phyloP scores from a whole-genome alignment of 2,888 invertebrate species.

The Microchrysa polita region DNA sequence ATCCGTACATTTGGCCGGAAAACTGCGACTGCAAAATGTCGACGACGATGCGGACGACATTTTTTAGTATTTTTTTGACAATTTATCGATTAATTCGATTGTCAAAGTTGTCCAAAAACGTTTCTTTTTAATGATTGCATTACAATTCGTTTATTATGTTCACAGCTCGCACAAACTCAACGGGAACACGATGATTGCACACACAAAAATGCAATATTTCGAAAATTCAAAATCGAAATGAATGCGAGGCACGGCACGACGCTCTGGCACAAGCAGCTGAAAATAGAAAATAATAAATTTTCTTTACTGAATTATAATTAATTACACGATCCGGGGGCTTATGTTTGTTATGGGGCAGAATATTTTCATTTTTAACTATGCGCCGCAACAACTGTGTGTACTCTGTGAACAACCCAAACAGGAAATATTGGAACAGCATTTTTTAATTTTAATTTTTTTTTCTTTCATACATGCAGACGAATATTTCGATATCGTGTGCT shows the following conservation, averaged over 20 bases:
- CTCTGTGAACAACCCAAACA: background rate
- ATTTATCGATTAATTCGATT: conserved; percentile 16
- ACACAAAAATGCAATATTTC: background rate
- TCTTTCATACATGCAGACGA: too few relatives aligned
- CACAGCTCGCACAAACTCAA: background rate
- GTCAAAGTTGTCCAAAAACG: conserved; percentile 27
- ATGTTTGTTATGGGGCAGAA: conserved; percentile 1
- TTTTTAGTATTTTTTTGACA: background rate
- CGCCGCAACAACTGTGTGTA: too few relatives aligned
- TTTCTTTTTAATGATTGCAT: conserved; percentile 35
- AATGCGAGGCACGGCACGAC: background rate
- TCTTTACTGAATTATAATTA: conserved; percentile 38
- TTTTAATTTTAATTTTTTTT: too few relatives aligned
- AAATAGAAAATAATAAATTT: conserved; percentile 43
- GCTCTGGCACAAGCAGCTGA: conserved; percentile 40
- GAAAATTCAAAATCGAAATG: conserved; percentile 23
- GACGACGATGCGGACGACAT: background rate
- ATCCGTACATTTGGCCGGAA: conserved; percentile 37
- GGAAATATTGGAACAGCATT: background rate
- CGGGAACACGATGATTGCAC: conserved; percentile 16
- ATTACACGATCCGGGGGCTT: conserved; percentile 32
- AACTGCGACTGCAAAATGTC: conserved; percentile 41
- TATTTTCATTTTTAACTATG: conserved; percentile 3
- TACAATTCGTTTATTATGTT: conserved; percentile 22
- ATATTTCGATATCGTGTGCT: too few relatives aligned